Percentiles rank a stretch among this genome's conserved stretches.
phyloP scores from a whole-genome alignment of 2,888 invertebrate species.

The Esperia sulphurella region DNA sequence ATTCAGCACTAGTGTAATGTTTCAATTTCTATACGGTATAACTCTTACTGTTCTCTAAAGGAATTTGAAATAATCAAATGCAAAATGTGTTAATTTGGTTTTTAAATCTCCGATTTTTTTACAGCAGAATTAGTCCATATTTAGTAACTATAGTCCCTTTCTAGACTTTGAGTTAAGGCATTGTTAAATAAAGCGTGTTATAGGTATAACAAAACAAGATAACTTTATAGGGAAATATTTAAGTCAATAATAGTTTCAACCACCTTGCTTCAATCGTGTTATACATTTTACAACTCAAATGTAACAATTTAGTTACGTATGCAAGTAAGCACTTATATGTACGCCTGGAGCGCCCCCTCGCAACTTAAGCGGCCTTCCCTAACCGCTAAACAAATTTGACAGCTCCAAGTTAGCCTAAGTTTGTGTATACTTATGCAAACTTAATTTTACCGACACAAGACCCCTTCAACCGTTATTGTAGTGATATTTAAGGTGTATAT shows the following conservation, averaged over 20 bases:
- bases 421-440: conserved; percentile 56
- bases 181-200: no score
- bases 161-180: no score
- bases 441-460: conserved; percentile 21
- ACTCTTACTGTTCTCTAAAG: background rate
- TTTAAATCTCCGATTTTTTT: no score
- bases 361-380: conserved; percentile 69
- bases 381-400: conserved; percentile 79
- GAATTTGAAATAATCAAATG: background rate
- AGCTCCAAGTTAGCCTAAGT: conserved; percentile 73
- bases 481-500: conserved; percentile 22
- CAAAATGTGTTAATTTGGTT: background rate
- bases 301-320: conserved; percentile 72
- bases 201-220: no score
- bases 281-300: conserved; percentile 76
- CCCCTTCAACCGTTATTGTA: conserved; percentile 13
- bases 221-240: no score
- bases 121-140: no score
- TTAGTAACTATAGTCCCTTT: no score
- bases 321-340: conserved; percentile 73
- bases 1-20: background rate
- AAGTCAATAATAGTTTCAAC: conserved; percentile 33
- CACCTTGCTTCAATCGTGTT: conserved; percentile 63
- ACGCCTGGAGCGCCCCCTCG: conserved; percentile 63
- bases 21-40: background rate